Evolutionary conservation across 2,888 invertebrate species (phyloP).

Genomic region (Cheilosia scutellata): DNA sequence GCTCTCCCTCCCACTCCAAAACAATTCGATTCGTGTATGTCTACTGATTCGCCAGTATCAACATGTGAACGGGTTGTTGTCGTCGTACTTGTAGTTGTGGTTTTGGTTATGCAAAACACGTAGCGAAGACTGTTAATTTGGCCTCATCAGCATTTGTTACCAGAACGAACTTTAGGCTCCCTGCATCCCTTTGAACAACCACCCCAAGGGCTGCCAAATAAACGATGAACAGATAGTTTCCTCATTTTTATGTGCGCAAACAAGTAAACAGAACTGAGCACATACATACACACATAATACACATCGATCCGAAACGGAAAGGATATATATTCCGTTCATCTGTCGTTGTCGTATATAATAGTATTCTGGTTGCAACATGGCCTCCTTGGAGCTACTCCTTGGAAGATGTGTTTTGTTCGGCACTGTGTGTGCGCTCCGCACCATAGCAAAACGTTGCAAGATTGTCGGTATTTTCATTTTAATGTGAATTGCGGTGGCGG

Average conservation of each 20-base stretch:
- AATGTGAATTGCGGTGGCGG: slow-evolving; percentile 75
- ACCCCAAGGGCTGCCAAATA: slow-evolving; percentile 60
- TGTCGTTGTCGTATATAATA: slow-evolving; percentile 34
- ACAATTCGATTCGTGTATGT: slow-evolving; percentile 29
- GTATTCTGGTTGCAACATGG: slow-evolving; percentile 54
- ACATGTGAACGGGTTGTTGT: slow-evolving; percentile 70
- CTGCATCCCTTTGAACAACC: background rate
- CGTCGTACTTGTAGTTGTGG: slow-evolving; percentile 64
- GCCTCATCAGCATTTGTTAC: slow-evolving; percentile 77
- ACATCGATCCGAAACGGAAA: slow-evolving; percentile 52
- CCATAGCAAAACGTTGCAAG: slow-evolving; percentile 55
- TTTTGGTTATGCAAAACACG: slow-evolving; percentile 77
- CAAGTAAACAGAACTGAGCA: slow-evolving; percentile 38
- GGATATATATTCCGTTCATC: slow-evolving; percentile 51
- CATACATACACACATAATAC: background rate
- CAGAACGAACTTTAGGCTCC: slow-evolving; percentile 36
- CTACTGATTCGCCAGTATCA: slow-evolving; percentile 67
- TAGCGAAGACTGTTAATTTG: slow-evolving; percentile 77
- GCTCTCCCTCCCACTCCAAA: background rate
- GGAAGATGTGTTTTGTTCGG: slow-evolving; percentile 32
- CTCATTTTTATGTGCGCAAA: slow-evolving; percentile 47
- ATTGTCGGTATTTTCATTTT: slow-evolving; percentile 74
- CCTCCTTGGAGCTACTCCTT: slow-evolving; percentile 45
- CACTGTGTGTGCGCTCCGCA: background rate
- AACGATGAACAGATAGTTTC: slow-evolving; percentile 65